Evolutionary conservation across 2,888 invertebrate species (phyloP).

Genomic region (Drosophila neonasuta): DNA sequence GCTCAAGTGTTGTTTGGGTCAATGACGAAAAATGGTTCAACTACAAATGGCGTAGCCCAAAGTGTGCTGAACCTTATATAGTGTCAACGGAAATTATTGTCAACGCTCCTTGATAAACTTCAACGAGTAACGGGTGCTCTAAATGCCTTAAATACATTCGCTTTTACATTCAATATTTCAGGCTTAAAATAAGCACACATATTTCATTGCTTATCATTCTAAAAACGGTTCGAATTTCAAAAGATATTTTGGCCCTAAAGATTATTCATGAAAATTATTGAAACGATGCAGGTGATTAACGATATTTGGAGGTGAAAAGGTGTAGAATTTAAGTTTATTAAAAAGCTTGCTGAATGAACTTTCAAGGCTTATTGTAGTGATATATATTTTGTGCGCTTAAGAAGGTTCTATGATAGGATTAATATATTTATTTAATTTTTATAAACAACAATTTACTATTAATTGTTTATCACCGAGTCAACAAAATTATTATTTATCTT

Average conservation of each 20-base stretch:
- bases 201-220: not conserved
- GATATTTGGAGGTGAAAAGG: not conserved
- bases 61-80: conserved; percentile 28
- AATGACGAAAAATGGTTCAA: conserved; percentile 39
- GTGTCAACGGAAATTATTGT: conserved; percentile 45
- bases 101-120: conserved; percentile 26
- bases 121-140: not conserved
- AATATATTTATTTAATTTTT: too few relatives aligned
- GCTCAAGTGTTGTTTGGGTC: conserved; percentile 64
- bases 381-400: too few relatives aligned
- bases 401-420: too few relatives aligned
- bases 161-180: conserved; percentile 1
- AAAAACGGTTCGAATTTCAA: not conserved
- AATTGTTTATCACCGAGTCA: too few relatives aligned
- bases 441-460: too few relatives aligned
- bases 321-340: not conserved
- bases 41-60: conserved; percentile 33
- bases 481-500: too few relatives aligned
- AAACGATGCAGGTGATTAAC: not conserved
- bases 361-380: not conserved
- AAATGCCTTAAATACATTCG: conserved; percentile 4
- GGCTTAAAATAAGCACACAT: not conserved
- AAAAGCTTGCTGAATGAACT: too few relatives aligned
- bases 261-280: not conserved
- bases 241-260: not conserved